Conservation (phyloP, 1,140 invertebrate species). For the Euura lappo region DNA sequence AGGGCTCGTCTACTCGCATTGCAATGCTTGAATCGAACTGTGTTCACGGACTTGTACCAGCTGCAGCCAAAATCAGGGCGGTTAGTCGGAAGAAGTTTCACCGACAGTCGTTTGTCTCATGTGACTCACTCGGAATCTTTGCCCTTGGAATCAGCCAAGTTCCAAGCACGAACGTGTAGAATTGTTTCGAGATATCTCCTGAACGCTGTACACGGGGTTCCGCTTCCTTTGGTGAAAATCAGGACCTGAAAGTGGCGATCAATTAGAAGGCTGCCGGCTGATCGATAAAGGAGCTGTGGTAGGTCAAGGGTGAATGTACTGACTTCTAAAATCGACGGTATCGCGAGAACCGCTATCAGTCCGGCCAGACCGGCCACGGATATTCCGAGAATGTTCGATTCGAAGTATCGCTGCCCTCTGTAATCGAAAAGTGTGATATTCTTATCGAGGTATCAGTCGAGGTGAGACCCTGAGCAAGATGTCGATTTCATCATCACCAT, state of each 20-base stretch:
- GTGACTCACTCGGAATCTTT: slow-evolving; percentile 58
- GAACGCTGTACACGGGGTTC: slow-evolving; percentile 66
- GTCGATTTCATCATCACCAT: too few species aligned
- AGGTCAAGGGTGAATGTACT: background rate
- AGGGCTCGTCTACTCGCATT: slow-evolving; percentile 52
- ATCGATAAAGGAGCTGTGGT: too few species aligned
- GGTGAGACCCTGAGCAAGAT: background rate
- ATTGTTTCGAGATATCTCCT: slow-evolving; percentile 70
- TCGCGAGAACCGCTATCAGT: slow-evolving; percentile 66
- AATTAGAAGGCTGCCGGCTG: too few species aligned
- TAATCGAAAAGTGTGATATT: slow-evolving; percentile 26
- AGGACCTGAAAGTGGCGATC: slow-evolving; percentile 56
- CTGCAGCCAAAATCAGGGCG: slow-evolving; percentile 24
- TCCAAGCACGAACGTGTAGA: slow-evolving; percentile 72
- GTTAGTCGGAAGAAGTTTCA: background rate
- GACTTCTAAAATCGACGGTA: slow-evolving; percentile 67
- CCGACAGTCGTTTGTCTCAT: background rate
- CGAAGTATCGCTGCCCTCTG: slow-evolving; percentile 71
- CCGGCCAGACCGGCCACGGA: slow-evolving; percentile 65
- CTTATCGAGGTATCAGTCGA: background rate
- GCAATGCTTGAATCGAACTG: slow-evolving; percentile 68
- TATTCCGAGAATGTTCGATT: slow-evolving; percentile 65
- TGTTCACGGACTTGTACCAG: slow-evolving; percentile 62
- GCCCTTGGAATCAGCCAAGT: slow-evolving; percentile 64
- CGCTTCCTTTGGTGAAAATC: slow-evolving; percentile 67